Evolutionary conservation across 2,797 vertebrate species (phyloP).

Genomic region (Pseudochirops corinnae): DNA sequence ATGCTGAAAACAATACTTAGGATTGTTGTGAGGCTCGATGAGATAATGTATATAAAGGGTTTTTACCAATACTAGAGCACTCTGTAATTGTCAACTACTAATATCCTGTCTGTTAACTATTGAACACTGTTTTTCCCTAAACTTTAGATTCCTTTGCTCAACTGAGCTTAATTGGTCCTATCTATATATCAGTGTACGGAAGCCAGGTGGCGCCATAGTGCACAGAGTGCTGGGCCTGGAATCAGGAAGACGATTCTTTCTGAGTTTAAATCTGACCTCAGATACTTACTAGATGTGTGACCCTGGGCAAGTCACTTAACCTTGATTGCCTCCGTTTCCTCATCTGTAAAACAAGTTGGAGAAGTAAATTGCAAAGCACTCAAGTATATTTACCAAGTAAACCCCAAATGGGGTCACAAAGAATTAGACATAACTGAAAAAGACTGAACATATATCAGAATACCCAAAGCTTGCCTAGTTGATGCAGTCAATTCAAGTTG

Average conservation of each 20-base stretch:
- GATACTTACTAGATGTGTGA: no score
- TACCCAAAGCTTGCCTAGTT: neutral
- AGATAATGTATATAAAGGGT: neutral
- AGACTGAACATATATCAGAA: no score
- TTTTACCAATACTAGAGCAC: neutral
- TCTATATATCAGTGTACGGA: neutral
- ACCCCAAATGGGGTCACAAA: no score
- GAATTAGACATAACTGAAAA: no score
- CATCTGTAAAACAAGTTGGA: no score
- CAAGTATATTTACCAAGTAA: no score
- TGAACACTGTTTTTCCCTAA: neutral
- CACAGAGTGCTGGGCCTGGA: neutral
- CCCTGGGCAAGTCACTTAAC: no score
- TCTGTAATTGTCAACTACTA: neutral
- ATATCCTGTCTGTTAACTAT: neutral
- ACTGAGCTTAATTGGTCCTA: constrained; percentile 3
- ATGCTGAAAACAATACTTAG: neutral
- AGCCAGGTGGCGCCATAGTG: neutral
- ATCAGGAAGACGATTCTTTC: neutral
- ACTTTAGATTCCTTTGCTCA: neutral
- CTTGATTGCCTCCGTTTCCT: no score
- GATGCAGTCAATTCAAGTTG: neutral
- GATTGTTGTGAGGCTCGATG: neutral
- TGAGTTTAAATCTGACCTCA: neutral
- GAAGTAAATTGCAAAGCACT: no score